Percentiles rank a stretch among this genome's conserved stretches.
phyloP scores from a whole-genome alignment of 2,888 invertebrate species.

The Standfussiana lucernea region DNA sequence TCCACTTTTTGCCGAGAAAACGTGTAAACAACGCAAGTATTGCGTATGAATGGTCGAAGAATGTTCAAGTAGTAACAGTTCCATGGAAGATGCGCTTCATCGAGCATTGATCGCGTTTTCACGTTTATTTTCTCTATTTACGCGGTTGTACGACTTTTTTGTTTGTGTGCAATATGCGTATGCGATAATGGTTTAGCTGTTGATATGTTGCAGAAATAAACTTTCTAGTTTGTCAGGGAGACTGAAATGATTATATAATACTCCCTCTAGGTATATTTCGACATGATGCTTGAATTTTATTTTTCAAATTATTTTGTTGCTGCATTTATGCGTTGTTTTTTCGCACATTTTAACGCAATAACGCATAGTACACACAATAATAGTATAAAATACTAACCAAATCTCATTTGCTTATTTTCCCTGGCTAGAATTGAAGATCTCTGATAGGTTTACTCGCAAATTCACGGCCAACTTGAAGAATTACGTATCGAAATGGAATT shows the following conservation, averaged over 20 bases:
- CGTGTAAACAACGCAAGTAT: conserved; percentile 41
- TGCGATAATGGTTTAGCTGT: not conserved
- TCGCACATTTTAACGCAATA: not conserved
- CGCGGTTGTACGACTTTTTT: conserved; percentile 24
- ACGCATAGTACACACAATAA: too few species aligned
- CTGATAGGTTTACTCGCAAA: not conserved
- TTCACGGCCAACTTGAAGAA: not conserved
- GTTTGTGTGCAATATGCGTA: not conserved
- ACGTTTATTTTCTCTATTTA: conserved; percentile 55
- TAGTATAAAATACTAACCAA: not conserved
- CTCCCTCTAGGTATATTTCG: not conserved
- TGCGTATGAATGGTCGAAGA: conserved; percentile 51
- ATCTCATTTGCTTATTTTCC: not conserved
- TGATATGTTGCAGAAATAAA: not conserved
- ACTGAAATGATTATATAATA: not conserved
- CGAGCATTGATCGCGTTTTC: conserved; percentile 14
- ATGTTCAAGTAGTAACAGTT: conserved; percentile 60
- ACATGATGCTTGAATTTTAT: too few species aligned
- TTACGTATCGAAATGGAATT: not conserved
- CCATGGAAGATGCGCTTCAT: conserved; percentile 56
- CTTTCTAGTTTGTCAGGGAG: not conserved
- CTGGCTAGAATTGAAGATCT: not conserved
- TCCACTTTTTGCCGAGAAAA: conserved; percentile 24
- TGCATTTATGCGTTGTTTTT: not conserved
- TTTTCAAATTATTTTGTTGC: not conserved